Evolutionary conservation across 2,888 invertebrate genomes (phyloP), one percentile per base, ranked within the genome.

Genomic region (Sphinx pinastri): DNA sequence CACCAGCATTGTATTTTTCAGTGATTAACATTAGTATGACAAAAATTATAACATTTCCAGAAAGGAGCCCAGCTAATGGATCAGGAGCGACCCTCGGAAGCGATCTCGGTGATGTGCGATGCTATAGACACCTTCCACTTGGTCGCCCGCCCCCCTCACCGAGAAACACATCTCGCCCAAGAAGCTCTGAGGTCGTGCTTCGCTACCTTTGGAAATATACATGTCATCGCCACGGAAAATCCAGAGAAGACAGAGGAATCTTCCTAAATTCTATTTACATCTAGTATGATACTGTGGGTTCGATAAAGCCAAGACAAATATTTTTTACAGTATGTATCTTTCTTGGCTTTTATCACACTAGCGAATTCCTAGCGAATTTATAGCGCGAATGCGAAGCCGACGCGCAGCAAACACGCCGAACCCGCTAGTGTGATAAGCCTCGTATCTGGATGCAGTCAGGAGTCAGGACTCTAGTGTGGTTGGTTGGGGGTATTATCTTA

Each of bases 111-210:
- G 0, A 90, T 97, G 38, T 92, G 94, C 69, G 87, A 90, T 19
- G 96, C 95, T 0, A 90, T 97, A 8, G 95, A 96, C 77, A 80
- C 87, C 67, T 97, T 95, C 88, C 94, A 96, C 79, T 93, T 94
- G 70, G 88, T 95, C 38, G 96, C 95, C 0, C 87, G 89, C 0
- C 92, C 96, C 0, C 97, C 97, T 0, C 96, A 97, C 75, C 94
- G 95, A 59, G 95, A 95, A 71, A 96, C 96, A 0, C 95, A 96
- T 67, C 87, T 96, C 47, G 96, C 96, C 0, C 96, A 97, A 85
- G 96, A 97, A 80, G 95, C 96, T 0, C 86, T 97, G 52, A 91
- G 96, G 3, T 93, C 95, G 0, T 97, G 97, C 80, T 95, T 95
- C 77, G 95, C 96, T 0, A 89, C 95, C 58, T 79, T 79, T 12